Evolutionary conservation across 2,113 vertebrate genomes (phyloP), one percentile per base, ranked within the genome.

Genomic region (Perca flavescens): DNA sequence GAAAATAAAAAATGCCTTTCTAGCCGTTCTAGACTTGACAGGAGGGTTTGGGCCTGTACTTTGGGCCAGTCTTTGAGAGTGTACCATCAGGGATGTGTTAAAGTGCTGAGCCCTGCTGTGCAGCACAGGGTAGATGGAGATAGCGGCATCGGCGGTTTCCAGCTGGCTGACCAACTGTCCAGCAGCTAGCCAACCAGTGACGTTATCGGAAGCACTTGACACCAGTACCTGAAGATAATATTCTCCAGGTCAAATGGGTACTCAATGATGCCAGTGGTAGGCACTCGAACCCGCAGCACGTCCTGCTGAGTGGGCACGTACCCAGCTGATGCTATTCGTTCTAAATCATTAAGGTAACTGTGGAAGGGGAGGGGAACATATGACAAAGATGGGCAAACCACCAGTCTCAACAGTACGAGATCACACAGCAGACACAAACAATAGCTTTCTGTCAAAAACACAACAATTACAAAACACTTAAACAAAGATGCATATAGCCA

Each of bases 241-340:
- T 97, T 98, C 95, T 98, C 96, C 95, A 99, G 94, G 93, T 98
- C 96, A 85, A 98, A 99, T 25, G 97, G 97, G 93, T 98, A 98
- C 88, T 98, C 97, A 91, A 98, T 98, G 95, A 98, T 98, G 77
- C 97, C 97, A 0, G 97, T 98, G 77, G 97, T 98, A 77, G 97
- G 97, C 85, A 98, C 97, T 77, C 97, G 92, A 62, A 98, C 97
- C 91, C 97, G 96, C 87, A 99, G 95, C 87, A 98, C 97, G 58
- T 98, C 97, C 94, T 99, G 97, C 93, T 97, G 96, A 75, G 95
- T 97, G 91, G 97, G 97, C 90, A 98, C 94, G 88, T 97, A 98
- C 91, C 95, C 96, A 1, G 92, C 75, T 31, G 94, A 88, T 46
- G 96, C 96, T 12, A 99, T 97, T 89, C 96, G 96, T 85, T 98